A percentile compares a stretch with the other conserved stretches of the same genome.
Conservation (phyloP, 2,113 vertebrate genomes). For the Actinemys pallida region DNA sequence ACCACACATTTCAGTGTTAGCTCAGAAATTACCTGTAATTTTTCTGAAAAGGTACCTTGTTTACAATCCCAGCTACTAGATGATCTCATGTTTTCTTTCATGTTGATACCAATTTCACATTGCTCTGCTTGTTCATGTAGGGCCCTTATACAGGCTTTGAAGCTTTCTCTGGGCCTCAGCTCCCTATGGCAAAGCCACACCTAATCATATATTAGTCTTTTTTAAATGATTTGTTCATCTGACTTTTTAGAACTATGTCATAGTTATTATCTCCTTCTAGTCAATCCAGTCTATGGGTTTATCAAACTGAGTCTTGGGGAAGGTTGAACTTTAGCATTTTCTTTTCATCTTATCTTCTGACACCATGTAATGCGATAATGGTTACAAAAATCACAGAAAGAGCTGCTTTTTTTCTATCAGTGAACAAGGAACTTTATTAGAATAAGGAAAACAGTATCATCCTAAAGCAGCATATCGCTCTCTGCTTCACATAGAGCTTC, state of each 20-base stretch:
- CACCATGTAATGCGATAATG: background rate
- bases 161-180: background rate
- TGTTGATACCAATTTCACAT: background rate
- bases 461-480: background rate
- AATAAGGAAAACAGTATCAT: background rate
- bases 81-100: background rate
- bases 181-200: background rate
- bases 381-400: background rate
- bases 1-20: background rate
- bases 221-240: background rate
- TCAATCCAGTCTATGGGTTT: background rate
- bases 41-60: background rate
- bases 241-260: background rate
- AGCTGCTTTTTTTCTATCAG: background rate
- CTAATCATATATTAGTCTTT: background rate
- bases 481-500: background rate
- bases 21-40: background rate
- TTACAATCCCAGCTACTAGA: background rate
- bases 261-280: background rate
- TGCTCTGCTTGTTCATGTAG: background rate
- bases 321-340: background rate
- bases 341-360: background rate
- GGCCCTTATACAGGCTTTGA: background rate
- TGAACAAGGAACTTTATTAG: background rate
- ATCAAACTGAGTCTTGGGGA: background rate